These are phyloP conservation scores for Spialia ferax DNA, from an alignment of 2,888 invertebrate species.

Conservation along the genomic window DNA sequence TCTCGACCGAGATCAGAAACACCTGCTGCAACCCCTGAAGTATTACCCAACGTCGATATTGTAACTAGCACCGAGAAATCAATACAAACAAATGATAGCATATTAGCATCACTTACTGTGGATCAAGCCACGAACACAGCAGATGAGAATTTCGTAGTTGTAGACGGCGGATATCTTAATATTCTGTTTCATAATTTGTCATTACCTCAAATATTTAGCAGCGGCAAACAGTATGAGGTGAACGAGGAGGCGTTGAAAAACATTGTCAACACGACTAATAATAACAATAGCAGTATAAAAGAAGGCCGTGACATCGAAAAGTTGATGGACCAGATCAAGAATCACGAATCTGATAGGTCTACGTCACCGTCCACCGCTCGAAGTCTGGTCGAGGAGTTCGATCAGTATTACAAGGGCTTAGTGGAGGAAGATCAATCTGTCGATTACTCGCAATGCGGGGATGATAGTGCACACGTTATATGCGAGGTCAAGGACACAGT, in stretches of 20 bases:
- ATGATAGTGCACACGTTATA: neutral
- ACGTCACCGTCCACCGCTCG: constrained; percentile 75
- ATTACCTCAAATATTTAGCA: constrained; percentile 75
- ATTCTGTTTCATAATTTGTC: constrained; percentile 74
- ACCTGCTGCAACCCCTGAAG: constrained; percentile 37
- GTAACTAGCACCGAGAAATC: constrained; percentile 67
- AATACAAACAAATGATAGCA: constrained; percentile 69
- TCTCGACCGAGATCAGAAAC: constrained; percentile 45
- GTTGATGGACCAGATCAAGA: constrained; percentile 68
- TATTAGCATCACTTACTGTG: constrained; percentile 44
- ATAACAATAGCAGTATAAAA: constrained; percentile 52
- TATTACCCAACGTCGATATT: constrained; percentile 28
- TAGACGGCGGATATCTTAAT: constrained; percentile 78
- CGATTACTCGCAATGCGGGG: constrained; percentile 37
- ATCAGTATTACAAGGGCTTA: constrained; percentile 72
- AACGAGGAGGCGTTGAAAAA: constrained; percentile 75
- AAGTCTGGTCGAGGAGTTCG: constrained; percentile 77
- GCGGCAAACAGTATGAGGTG: constrained; percentile 77
- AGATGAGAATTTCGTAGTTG: constrained; percentile 69
- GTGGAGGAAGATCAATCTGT: constrained; percentile 56
- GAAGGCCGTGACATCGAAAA: constrained; percentile 61
- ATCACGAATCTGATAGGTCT: constrained; percentile 60
- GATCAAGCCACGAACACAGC: constrained; percentile 58
- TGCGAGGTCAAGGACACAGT: constrained; percentile 24
- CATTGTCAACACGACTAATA: constrained; percentile 68